Conservation (phyloP, 2,888 invertebrate genomes). For the Tridacna gigas region DNA sequence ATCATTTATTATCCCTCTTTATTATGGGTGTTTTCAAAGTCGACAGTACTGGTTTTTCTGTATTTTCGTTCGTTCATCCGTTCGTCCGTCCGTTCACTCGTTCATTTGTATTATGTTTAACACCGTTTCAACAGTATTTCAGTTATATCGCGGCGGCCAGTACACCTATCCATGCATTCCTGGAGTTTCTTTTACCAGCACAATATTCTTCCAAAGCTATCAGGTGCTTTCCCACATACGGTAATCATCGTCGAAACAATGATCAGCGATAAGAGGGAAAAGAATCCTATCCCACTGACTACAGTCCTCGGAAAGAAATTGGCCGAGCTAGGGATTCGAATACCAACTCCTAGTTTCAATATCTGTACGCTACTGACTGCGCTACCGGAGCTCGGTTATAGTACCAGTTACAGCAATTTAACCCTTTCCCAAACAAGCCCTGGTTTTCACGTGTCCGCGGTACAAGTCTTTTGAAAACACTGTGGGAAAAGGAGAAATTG, state of each 20-base stretch:
- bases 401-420: no score
- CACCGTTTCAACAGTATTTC: not conserved
- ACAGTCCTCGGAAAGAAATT: not conserved
- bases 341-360: not conserved
- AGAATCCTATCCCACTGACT: not conserved
- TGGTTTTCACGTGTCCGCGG: no score
- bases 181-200: not conserved
- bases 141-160: not conserved
- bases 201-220: not conserved
- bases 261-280: not conserved
- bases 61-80: no score
- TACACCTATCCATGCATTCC: not conserved
- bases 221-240: not conserved
- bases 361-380: not conserved
- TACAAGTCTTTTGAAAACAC: not conserved
- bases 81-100: no score
- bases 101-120: no score
- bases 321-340: conserved; percentile 1
- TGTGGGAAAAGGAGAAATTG: not conserved
- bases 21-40: no score
- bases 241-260: no score
- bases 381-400: not conserved
- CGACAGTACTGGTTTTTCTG: no score
- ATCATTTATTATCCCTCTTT: no score
- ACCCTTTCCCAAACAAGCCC: no score